These are phyloP conservation scores for Melanaphis sacchari DNA, from an alignment of 1,140 invertebrate species.

Conservation along the genomic window DNA sequence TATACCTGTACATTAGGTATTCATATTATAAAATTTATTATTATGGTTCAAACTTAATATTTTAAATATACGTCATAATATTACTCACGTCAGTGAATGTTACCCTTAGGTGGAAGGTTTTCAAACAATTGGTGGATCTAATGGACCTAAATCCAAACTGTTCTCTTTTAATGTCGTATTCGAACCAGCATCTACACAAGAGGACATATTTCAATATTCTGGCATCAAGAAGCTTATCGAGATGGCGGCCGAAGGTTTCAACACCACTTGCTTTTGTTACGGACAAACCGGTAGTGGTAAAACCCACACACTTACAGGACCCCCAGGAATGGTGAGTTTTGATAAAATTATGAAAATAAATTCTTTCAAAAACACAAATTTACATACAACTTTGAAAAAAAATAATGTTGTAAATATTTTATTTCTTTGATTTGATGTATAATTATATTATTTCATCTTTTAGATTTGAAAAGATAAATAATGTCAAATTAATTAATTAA, in stretches of 20 bases:
- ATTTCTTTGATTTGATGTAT: not conserved
- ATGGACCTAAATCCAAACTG: constrained; percentile 75
- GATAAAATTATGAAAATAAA: not conserved
- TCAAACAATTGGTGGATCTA: constrained; percentile 59
- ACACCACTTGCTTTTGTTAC: constrained; percentile 93
- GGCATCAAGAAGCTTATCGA: constrained; percentile 86
- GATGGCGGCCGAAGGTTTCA: constrained; percentile 92
- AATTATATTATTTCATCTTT: not conserved
- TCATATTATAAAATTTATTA: not conserved
- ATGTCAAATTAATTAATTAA: not conserved
- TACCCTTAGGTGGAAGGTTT: constrained; percentile 61
- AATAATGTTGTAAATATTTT: not conserved
- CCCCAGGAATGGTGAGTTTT: constrained; percentile 77
- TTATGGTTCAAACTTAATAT: not conserved
- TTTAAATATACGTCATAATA: not conserved
- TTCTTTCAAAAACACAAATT: not conserved
- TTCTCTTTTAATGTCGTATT: constrained; percentile 91
- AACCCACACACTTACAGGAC: constrained; percentile 93
- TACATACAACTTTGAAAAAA: not conserved
- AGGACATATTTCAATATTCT: constrained; percentile 69
- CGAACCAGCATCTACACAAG: constrained; percentile 83
- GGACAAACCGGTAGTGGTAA: constrained; percentile 97
- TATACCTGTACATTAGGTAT: not conserved
- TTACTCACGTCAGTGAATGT: not conserved
- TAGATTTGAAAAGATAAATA: not conserved